phyloP scores from a whole-genome alignment of 2,888 invertebrate genomes.

The Hirtodrosophila cameraria region DNA sequence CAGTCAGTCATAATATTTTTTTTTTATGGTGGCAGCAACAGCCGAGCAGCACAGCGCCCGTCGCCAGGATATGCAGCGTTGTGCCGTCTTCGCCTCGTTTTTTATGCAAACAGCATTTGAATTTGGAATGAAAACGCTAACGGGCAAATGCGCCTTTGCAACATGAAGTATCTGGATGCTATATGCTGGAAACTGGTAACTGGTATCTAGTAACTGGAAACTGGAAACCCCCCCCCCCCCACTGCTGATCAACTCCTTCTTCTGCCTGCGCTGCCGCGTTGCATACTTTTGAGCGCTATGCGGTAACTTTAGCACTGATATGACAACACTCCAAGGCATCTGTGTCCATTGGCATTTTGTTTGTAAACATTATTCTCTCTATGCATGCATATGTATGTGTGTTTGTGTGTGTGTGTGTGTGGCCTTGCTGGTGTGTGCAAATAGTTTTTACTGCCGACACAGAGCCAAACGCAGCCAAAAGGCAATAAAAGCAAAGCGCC shows the following conservation, averaged over 20 bases:
- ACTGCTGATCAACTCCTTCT: not conserved
- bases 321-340: conserved; percentile 56
- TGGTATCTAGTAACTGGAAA: not conserved
- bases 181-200: conserved; percentile 7
- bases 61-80: conserved; percentile 18
- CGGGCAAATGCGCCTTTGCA: conserved; percentile 45
- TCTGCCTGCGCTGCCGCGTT: conserved; percentile 19
- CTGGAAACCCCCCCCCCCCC: not conserved
- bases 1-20: conserved; percentile 46
- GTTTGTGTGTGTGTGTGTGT: conserved; percentile 7
- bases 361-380: conserved; percentile 58
- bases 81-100: conserved; percentile 60
- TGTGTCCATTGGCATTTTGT: conserved; percentile 77
- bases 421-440: conserved; percentile 40
- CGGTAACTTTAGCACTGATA: conserved; percentile 69
- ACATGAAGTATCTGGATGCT: too few relatives aligned
- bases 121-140: conserved; percentile 73
- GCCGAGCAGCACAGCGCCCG: conserved; percentile 1
- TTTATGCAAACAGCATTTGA: conserved; percentile 79
- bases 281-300: conserved; percentile 69
- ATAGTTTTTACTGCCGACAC: conserved; percentile 67
- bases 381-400: not conserved
- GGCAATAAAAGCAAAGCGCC: conserved; percentile 70
- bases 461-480: conserved; percentile 53
- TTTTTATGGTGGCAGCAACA: conserved; percentile 12